Evolutionary conservation across 2,888 invertebrate species (phyloP), one percentile per base, ranked within the genome.

Genomic region (Stenoptilia bipunctidactyla): DNA sequence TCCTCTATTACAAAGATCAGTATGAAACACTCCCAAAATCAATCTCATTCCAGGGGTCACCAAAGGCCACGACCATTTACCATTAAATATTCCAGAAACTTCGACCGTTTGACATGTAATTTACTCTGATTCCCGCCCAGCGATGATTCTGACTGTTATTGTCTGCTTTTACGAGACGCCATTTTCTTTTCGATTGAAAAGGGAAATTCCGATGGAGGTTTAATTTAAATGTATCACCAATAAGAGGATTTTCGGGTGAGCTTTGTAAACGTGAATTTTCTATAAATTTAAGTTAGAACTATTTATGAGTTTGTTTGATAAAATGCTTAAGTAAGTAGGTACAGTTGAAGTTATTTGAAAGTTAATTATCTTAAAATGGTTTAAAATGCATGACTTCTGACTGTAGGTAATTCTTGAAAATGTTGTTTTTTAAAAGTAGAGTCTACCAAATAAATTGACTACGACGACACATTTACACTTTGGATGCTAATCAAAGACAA

Each of bases 91-190:
- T 77, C 73, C 69, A 69, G 74, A 12, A 66, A 75, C 73, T 70
- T 64, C 61, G 59, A 65, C 59, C 68, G 67, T 75, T 80, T 74
- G 73, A 77, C 73, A 67, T 71, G 70, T 71, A 74, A 80, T 77
- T 76, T 75, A 67, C 62, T 60, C 56, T 47, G 58, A 55, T 59
- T 58, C 55, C 52, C 52, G 49, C 48, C 53, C 41, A 55, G 20
- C 20, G 66, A 68, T 64, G 65, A 66, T 67, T 71, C 60, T 55
- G 64, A 60, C 65, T 66, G 69, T 68, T 69, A 74, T 72, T 72
- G 67, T 69, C 67, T 67, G 64, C 56, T 66, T 72, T 65, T 61
- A 70, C 61, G 65, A 69, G 63, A 67, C 47, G 41, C 52, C 50
- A 45, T 57, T 60, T 53, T 53, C 49, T 46, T 49, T 55, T 39